Base-by-base conservation (phyloP, 2,888 invertebrate genomes). In the Miltochrista miniata region DNA sequence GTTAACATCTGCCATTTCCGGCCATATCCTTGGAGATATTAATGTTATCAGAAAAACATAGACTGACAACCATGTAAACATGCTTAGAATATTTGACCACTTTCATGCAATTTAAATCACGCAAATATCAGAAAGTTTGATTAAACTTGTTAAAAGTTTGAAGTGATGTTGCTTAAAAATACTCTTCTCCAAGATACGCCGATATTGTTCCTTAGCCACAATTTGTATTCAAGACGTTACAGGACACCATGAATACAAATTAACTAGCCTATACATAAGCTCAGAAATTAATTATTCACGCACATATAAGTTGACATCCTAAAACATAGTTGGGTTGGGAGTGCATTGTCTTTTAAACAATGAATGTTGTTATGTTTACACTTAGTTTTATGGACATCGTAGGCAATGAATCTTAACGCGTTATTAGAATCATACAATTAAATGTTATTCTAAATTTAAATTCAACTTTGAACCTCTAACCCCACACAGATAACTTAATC, bases 281-380 rank as follows among this genome's bases (percentile, higher is more conserved):
- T 61, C 58, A 66, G 65, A 72, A 78, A 80, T 81, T 78, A 79
- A 83, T 83, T 81, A 81, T 67, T 58, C 62, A 73, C 61, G 54
- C 59, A 41, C 67, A 66, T 70, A 71, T 66, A 72, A 68, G 69
- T 70, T 68, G 61, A 74, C 76, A 79, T 81, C 81, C 76, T 68
- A 79, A 79, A 80, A 79, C 76, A 79, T 73, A 66, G 68, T 62
- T 66, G 62, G 69, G 69, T 71, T 66, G 62, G 69, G 69, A 71
- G 65, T 59, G 67, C 79, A 84, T 84, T 83, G 84, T 83, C 71
- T 78, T 31, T 68, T 12, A 70, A 77, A 79, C 81, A 82, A 81
- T 81, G 72, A 78, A 74, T 68, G 8, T 29, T 65, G 64, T 54
- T 62, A 54, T 59, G 59, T 64, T 60, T 56, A 51, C 48, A 54